Evolutionary conservation across 2,888 invertebrate species (phyloP).

Genomic region (Fragum fragum): DNA sequence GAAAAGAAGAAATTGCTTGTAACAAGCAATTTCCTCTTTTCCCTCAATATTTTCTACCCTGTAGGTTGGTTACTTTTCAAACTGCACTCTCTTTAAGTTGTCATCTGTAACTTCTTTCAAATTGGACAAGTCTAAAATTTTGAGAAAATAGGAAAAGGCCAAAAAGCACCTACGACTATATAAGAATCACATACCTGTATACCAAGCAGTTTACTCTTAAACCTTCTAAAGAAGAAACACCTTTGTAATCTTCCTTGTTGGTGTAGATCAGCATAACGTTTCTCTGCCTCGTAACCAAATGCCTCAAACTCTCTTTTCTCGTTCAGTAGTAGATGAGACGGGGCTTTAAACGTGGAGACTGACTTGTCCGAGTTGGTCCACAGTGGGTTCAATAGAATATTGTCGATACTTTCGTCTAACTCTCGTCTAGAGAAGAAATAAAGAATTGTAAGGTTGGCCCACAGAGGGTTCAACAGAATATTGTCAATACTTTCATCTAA

Average conservation of each 20-base stretch:
- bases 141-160: too few species aligned
- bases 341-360: conserved; percentile 54
- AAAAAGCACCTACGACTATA: too few species aligned
- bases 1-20: too few species aligned
- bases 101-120: too few species aligned
- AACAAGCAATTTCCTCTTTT: too few species aligned
- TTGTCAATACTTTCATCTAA: conserved; percentile 60
- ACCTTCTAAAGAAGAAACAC: conserved; percentile 60
- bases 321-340: conserved; percentile 59
- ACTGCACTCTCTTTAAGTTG: too few species aligned
- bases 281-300: conserved; percentile 64
- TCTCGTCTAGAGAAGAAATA: conserved; percentile 59
- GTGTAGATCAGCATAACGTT: conserved; percentile 55
- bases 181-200: conserved; percentile 53
- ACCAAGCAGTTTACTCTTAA: conserved; percentile 47
- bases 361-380: conserved; percentile 54
- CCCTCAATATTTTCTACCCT: too few species aligned
- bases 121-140: too few species aligned
- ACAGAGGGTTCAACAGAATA: conserved; percentile 54
- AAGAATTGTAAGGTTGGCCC: too few species aligned
- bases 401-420: conserved; percentile 59
- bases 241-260: conserved; percentile 61
- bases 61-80: too few species aligned
- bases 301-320: conserved; percentile 67
- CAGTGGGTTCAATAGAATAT: conserved; percentile 51